Evolutionary conservation across 2,888 invertebrate genomes (phyloP), one percentile per base, ranked within the genome.

Genomic region (Sinotaia quadrata): DNA sequence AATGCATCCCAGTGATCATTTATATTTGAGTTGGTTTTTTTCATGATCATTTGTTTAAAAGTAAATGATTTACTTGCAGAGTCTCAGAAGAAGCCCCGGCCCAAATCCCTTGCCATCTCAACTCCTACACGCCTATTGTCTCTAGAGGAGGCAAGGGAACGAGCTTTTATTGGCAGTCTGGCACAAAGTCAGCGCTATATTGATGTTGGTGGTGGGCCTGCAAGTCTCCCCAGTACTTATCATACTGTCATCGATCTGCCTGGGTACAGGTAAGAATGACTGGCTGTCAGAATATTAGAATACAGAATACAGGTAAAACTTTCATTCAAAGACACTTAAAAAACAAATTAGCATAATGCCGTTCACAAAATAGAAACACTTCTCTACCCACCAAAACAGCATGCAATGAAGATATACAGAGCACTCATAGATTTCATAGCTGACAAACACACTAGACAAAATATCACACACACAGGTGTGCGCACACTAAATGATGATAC

Each of bases 211-310:
- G 93, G 94, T 63, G 92, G 97, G 75, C 93, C 95, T 75, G 89
- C 93, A 78, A 91, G 93, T 88, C 87, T 96, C 85, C 92, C 94
- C 72, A 89, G 92, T 65, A 92, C 92, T 81, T 98, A 97, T 86
- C 98, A 98, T 88, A 98, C 98, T 0, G 94, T 98, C 4, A 91
- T 98, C 76, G 96, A 97, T 69, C 90, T 96, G 54, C 97, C 97
- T 0, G 83, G 82, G 58, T 83, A 84, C 75, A 84, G 78, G 84
- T 84, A 74, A 72, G 56, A 31, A 24, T 5, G 1, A 24, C 12
- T n/a, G n/a, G n/a, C n/a, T n/a, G n/a, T n/a, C n/a, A n/a, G n/a
- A n/a, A n/a, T n/a, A n/a, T n/a, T n/a, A n/a, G n/a, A n/a, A n/a
- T n/a, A n/a, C n/a, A n/a, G n/a, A n/a, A n/a, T n/a, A n/a, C n/a